These are phyloP conservation scores for Sminthurinus aureus DNA, from an alignment of 2,888 invertebrate species.

Conservation along the genomic window DNA sequence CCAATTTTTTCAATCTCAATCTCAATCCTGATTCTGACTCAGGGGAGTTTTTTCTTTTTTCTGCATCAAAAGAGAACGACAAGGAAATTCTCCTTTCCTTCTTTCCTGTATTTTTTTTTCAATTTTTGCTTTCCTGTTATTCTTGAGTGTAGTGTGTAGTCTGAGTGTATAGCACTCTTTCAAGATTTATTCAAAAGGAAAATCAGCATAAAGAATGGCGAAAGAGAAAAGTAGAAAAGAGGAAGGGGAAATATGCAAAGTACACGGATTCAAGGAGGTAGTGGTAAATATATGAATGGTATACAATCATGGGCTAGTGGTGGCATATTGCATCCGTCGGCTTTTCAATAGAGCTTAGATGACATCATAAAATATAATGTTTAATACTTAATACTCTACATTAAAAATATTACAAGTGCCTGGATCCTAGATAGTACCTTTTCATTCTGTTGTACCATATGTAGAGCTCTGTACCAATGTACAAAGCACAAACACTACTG, in stretches of 20 bases:
- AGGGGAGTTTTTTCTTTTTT: not conserved
- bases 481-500: not conserved
- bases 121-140: not conserved
- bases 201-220: not conserved
- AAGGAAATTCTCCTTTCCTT: not conserved
- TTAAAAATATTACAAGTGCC: not conserved
- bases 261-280: too few species aligned
- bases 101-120: not conserved
- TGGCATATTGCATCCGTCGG: constrained; percentile 27
- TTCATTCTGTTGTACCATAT: not conserved
- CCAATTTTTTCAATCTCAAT: not conserved
- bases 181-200: constrained; percentile 1
- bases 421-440: not conserved
- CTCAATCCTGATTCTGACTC: not conserved
- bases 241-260: not conserved
- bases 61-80: not conserved
- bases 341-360: constrained; percentile 5
- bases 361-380: constrained; percentile 18
- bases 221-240: too few species aligned
- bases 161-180: not conserved
- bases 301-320: not conserved
- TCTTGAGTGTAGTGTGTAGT: not conserved
- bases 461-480: not conserved
- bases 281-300: not conserved
- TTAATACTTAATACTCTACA: constrained; percentile 21